Evolutionary conservation across 2,797 vertebrate species (phyloP), one percentile per base, ranked within the genome.

Genomic region (Typhlichthys eigenmanni): DNA sequence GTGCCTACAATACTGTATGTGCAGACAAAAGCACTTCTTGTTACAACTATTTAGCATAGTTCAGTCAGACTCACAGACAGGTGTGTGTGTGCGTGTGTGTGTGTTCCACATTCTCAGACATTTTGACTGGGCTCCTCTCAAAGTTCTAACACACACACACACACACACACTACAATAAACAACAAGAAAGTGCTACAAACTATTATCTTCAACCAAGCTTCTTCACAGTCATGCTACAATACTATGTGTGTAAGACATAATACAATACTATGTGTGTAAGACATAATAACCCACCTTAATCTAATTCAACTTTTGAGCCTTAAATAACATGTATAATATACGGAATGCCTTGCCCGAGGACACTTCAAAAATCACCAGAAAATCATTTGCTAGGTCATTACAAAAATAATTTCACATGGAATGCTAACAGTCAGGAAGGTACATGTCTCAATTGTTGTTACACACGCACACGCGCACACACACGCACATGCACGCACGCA

Each of bases 81-180:
- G 47, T 62, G 54, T 47, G 38, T 13, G 47, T 62, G 54, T 32
- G 38, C 14, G 54, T 55, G 53, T 55, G 17, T 55, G 9, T 34
- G 54, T 43, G 13, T 57, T 38, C 34, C 34, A 38, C 34, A 49
- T 49, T 49, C 47, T 49, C 34, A 38, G 34, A 57, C 19, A 46
- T 14, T 16, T 1, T 5, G 10, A 11, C 58, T 32, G 14, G 13
- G 29, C 46, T 29, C 32, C 34, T 4, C 34, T 32, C 34, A 13
- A 57, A 34, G 45, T 17, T 24, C 46, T 13, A 10, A 19, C 46
- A 48, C 57, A 47, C 57, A 53, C 17, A 47, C 19, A 48, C 54
- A 64, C 53, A 34, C 24, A 34, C 19, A 19, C 12, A 34, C 13
- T 17, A 49, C 13, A 49, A 19, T 49, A 48, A 59, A 49, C 24